These are phyloP conservation scores for Chymomyza caudatula DNA, from an alignment of 2,888 invertebrate species.

Conservation along the genomic window DNA sequence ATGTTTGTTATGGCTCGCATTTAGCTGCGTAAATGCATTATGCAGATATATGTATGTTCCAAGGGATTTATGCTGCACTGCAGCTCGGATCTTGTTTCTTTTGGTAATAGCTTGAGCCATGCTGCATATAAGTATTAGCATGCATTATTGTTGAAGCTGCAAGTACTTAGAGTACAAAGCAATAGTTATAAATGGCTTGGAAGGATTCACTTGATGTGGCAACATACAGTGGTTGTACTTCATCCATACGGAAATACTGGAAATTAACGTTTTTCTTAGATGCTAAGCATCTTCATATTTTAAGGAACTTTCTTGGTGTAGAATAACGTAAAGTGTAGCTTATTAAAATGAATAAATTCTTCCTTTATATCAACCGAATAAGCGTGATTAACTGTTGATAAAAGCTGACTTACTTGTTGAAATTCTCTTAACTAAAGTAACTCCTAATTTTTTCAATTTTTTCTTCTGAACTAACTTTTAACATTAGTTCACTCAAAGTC, in stretches of 20 bases:
- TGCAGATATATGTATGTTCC: conserved; percentile 48
- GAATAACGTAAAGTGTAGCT: no score
- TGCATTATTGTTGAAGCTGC: conserved; percentile 21
- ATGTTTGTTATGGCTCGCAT: conserved; percentile 8
- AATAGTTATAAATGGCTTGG: not conserved
- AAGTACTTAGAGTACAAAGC: not conserved
- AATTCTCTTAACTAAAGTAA: no score
- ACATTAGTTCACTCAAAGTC: no score
- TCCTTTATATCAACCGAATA: no score
- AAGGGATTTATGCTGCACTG: not conserved
- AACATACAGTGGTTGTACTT: not conserved
- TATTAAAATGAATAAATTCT: no score
- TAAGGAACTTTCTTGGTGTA: no score
- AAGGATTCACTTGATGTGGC: not conserved
- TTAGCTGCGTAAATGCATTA: conserved; percentile 55
- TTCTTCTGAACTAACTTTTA: no score
- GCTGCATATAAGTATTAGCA: conserved; percentile 51
- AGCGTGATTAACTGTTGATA: no score
- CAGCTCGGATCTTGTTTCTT: conserved; percentile 47
- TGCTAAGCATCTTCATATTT: no score
- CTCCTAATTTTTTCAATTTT: no score
- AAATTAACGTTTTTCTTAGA: not conserved
- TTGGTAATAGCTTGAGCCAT: conserved; percentile 60
- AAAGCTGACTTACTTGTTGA: no score
- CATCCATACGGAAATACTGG: not conserved